Evolutionary conservation across 2,113 vertebrate genomes (phyloP), one percentile per base, ranked within the genome.

Genomic region (Bubo scandiacus): DNA sequence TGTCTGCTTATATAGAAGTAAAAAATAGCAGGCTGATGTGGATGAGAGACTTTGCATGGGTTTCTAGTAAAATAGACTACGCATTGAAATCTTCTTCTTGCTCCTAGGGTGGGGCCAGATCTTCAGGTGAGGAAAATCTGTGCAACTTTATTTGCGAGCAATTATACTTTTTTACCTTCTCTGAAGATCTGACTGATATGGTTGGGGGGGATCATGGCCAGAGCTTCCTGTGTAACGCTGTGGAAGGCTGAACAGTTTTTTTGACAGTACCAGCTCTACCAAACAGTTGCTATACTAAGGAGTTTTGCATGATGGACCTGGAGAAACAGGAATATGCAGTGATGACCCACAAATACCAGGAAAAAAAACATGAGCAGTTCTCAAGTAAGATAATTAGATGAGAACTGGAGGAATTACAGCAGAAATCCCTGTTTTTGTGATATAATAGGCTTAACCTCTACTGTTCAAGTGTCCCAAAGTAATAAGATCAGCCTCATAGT

Each of bases 341-440:
- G 81, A 45, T 89, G 78, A 89, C 54, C 77, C 62, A 59, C 21
- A 81, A 16, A 15, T 65, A 72, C 66, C 49, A 72, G 65, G 30
- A 21, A 86, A 78, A 81, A 81, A 88, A 17, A 8, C 15, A 25
- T 7, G 27, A 90, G 15, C 58, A 58, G 34, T 80, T 89, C 57
- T 94, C 23, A 81, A 86, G 30, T 74, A 81, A 87, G 29, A 92
- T 86, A 92, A 80, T 89, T 84, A 92, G 61, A 55, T 92, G n/a
- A 43, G 80, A 88, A 67, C 26, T 84, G n/a, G 51, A 94, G 43
- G 45, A 85, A 92, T 94, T 88, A 85, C 22, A 90, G 91, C 54
- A 87, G 54, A 86, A 91, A 80, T 70, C 59, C 66, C n/a, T 55
- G 10, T 3, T 90, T 94, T 90, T 89, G 51, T 89, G 38, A 88